A percentile compares a stretch with the other conserved stretches of the same genome.
Evolutionary conservation across 2,113 vertebrate genomes (phyloP).

Genomic region (Pteropus alecto): DNA sequence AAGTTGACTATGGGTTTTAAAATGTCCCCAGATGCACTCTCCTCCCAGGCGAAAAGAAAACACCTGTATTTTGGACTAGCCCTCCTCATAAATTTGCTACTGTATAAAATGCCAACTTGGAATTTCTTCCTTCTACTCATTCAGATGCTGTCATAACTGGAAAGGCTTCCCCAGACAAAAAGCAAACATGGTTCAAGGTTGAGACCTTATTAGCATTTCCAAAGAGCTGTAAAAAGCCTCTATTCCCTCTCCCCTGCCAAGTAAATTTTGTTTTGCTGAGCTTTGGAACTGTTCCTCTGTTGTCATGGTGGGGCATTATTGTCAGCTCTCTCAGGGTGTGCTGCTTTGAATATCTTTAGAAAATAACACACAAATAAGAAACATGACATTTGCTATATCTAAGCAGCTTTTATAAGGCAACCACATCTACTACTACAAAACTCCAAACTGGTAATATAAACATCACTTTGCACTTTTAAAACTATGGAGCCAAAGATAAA

Average conservation of each 20-base stretch:
- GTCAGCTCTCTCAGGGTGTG: conserved; percentile 58
- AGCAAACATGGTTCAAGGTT: conserved; percentile 73
- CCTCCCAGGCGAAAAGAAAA: not conserved
- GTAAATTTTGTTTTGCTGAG: conserved; percentile 72
- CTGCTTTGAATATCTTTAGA: conserved; percentile 55
- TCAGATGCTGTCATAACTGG: conserved; percentile 58
- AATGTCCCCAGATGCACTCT: conserved; percentile 42
- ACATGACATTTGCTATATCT: not conserved
- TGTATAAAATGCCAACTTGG: not conserved
- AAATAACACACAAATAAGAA: conserved; percentile 39
- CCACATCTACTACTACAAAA: not conserved
- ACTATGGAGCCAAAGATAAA: not conserved
- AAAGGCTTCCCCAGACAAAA: conserved; percentile 76
- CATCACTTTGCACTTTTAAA: conserved; percentile 32
- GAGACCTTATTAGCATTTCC: conserved; percentile 79
- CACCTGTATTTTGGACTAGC: conserved; percentile 30
- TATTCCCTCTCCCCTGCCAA: conserved; percentile 60
- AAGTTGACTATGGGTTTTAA: not conserved
- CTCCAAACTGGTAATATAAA: not conserved
- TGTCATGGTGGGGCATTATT: conserved; percentile 61
- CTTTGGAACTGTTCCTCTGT: conserved; percentile 52
- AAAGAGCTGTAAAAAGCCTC: conserved; percentile 71
- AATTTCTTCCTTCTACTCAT: conserved; percentile 30
- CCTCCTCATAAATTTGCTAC: not conserved
- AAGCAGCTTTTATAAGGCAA: conserved; percentile 6